Evolutionary conservation across 1,140 invertebrate species (phyloP).

Genomic region (Ectropis grisescens): DNA sequence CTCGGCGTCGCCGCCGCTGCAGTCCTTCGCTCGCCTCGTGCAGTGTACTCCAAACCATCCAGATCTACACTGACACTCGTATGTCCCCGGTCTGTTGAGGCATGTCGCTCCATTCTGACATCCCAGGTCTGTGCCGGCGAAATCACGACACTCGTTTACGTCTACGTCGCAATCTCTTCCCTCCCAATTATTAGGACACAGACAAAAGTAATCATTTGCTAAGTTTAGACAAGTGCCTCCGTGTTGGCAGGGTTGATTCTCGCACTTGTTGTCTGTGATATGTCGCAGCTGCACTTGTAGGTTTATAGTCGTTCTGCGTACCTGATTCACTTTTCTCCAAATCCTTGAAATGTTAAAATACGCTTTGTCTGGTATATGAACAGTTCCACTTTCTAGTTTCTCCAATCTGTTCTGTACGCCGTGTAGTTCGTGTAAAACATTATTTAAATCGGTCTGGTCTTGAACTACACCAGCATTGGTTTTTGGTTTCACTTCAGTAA

Average conservation of each 20-base stretch:
- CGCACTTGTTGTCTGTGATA: constrained; percentile 76
- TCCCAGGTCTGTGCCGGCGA: constrained; percentile 87
- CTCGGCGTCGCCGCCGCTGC: constrained; percentile 76
- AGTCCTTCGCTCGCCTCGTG: constrained; percentile 79
- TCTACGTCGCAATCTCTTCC: constrained; percentile 83
- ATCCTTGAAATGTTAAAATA: constrained; percentile 25
- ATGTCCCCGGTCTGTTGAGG: constrained; percentile 84
- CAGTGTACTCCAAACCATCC: constrained; percentile 90
- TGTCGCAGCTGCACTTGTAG: constrained; percentile 58
- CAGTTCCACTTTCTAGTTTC: constrained; percentile 45
- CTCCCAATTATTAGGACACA: constrained; percentile 82
- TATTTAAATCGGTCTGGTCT: constrained; percentile 20
- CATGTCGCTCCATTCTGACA: constrained; percentile 95
- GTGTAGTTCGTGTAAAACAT: constrained; percentile 35
- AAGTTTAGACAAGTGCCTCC: constrained; percentile 86
- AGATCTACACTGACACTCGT: constrained; percentile 81
- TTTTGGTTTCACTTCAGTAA: constrained; percentile 37
- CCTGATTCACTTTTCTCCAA: constrained; percentile 27
- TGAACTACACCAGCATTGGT: constrained; percentile 3
- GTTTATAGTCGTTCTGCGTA: constrained; percentile 41
- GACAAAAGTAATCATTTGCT: constrained; percentile 83
- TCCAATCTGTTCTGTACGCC: constrained; percentile 53
- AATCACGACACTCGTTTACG: constrained; percentile 88
- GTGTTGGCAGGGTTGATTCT: constrained; percentile 84
- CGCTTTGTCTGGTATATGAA: constrained; percentile 21